Conservation (phyloP, 2,797 vertebrate species). For the Xerus rutilus region DNA sequence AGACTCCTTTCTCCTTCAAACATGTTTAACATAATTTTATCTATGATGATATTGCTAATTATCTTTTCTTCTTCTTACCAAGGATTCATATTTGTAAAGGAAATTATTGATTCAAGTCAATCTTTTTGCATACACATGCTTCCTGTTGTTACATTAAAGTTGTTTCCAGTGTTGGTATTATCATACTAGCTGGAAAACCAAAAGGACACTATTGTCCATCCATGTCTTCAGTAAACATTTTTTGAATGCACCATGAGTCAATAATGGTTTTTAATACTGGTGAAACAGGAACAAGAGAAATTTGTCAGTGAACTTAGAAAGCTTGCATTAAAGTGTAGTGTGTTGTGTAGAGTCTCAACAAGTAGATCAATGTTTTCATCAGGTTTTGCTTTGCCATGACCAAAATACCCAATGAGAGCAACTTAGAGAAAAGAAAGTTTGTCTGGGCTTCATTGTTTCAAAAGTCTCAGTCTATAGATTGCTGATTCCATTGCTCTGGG, state of each 20-base stretch:
- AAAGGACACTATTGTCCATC: not conserved
- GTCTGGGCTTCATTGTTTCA: no score
- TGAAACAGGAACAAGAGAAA: not conserved
- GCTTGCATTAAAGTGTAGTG: not conserved
- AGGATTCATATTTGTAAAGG: not conserved
- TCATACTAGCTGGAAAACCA: not conserved
- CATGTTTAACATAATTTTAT: not conserved
- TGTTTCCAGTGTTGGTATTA: not conserved
- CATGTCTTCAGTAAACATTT: not conserved
- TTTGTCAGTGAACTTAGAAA: not conserved
- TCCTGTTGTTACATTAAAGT: not conserved
- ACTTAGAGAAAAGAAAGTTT: no score
- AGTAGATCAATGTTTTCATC: no score
- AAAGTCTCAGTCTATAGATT: no score
- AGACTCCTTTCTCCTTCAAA: not conserved
- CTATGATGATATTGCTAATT: not conserved
- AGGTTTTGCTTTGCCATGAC: no score
- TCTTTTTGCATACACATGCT: not conserved
- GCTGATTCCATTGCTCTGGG: no score
- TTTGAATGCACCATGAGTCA: not conserved
- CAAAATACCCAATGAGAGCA: no score
- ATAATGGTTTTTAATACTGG: not conserved
- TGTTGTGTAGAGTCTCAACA: not conserved
- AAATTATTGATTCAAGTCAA: constrained; percentile 14
- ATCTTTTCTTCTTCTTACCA: not conserved